These are phyloP conservation scores for Athene noctua DNA, from an alignment of 2,113 vertebrate species.

Conservation along the genomic window DNA sequence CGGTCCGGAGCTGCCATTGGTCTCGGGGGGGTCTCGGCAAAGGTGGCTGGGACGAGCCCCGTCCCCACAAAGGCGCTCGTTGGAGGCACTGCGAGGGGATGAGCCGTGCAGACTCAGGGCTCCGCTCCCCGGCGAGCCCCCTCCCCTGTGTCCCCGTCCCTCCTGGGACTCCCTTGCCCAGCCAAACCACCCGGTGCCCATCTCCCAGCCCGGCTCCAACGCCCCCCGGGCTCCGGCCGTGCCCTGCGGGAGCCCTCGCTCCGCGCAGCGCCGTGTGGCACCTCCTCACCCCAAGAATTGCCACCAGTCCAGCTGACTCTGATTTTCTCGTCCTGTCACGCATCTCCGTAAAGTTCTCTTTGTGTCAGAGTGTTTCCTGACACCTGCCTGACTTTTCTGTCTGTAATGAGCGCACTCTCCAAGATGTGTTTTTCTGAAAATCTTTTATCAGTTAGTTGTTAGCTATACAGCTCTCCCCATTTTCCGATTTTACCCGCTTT, in stretches of 20 bases:
- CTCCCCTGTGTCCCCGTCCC: not conserved
- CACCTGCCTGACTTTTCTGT: not conserved
- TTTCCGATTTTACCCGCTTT: not conserved
- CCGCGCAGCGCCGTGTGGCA: accelerated
- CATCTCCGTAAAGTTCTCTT: not conserved
- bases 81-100: accelerated
- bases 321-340: not conserved
- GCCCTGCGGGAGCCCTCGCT: not conserved
- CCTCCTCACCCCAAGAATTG: not conserved
- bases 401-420: not conserved
- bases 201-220: not conserved
- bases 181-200: not conserved
- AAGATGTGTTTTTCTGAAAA: not conserved
- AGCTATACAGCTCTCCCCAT: not conserved
- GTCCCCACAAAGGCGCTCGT: accelerated
- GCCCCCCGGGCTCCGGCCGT: accelerated
- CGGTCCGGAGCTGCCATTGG: not conserved
- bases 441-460: not conserved
- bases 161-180: no score
- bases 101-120: not conserved
- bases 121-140: not conserved
- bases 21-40: not conserved
- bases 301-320: not conserved
- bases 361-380: not conserved
- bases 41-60: accelerated